phyloP scores from a whole-genome alignment of 2,888 invertebrate species.

The Phragmatobia fuliginosa region DNA sequence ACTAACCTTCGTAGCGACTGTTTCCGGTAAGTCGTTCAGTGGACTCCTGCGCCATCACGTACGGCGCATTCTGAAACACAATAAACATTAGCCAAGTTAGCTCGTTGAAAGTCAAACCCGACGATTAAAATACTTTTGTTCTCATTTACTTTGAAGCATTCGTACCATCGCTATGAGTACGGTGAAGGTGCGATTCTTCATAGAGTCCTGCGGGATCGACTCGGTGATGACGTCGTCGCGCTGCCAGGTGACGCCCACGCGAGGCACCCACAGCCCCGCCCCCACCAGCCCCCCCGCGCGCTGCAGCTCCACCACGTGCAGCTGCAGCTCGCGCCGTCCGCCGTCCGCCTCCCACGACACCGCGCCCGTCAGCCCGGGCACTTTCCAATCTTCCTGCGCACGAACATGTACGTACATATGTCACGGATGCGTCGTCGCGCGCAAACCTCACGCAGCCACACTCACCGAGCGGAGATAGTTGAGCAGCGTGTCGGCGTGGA shows the following conservation, averaged over 20 bases:
- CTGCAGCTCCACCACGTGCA: conserved; percentile 70
- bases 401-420: not conserved
- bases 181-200: conserved; percentile 78
- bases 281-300: conserved; percentile 66
- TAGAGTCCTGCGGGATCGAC: conserved; percentile 64
- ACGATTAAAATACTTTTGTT: no score
- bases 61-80: conserved; percentile 91
- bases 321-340: conserved; percentile 58
- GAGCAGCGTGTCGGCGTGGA: conserved; percentile 78
- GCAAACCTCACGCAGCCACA: not conserved
- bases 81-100: no score
- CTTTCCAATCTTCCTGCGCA: conserved; percentile 53
- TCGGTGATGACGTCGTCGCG: conserved; percentile 56
- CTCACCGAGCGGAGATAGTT: conserved; percentile 76
- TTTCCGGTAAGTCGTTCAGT: conserved; percentile 89
- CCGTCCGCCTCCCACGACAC: conserved; percentile 66
- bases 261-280: conserved; percentile 67
- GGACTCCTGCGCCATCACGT: conserved; percentile 93
- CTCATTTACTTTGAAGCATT: not conserved
- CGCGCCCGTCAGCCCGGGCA: conserved; percentile 44
- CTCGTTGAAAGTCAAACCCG: no score
- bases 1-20: conserved; percentile 91
- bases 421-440: not conserved
- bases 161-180: conserved; percentile 71
- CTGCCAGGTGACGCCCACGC: conserved; percentile 63